These are phyloP conservation scores for Nomada goodeniana DNA, from an alignment of 2,888 invertebrate species.

Conservation along the genomic window DNA sequence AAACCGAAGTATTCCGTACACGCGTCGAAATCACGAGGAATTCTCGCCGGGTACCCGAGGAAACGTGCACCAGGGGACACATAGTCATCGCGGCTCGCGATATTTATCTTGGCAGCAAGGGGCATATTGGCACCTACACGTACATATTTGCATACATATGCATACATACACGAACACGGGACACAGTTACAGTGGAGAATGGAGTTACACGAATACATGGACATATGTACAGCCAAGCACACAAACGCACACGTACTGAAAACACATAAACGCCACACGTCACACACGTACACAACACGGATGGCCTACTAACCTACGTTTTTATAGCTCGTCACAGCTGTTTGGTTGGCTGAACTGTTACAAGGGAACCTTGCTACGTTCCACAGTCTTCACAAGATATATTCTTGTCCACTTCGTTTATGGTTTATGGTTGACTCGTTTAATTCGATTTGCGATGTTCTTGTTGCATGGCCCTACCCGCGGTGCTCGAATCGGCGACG, in stretches of 20 bases:
- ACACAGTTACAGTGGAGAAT: slow-evolving; percentile 9
- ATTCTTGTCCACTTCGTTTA: slow-evolving; percentile 77
- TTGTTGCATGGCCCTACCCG: slow-evolving; percentile 83
- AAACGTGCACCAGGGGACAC: slow-evolving; percentile 55
- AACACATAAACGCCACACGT: not conserved
- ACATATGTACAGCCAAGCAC: slow-evolving; percentile 9
- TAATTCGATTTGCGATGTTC: slow-evolving; percentile 81
- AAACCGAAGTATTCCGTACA: slow-evolving; percentile 3
- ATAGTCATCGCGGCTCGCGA: slow-evolving; percentile 49
- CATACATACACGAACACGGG: slow-evolving; percentile 17
- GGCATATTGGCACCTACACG: slow-evolving; percentile 60
- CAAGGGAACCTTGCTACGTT: slow-evolving; percentile 85
- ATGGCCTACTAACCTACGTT: slow-evolving; percentile 82
- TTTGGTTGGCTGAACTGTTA: slow-evolving; percentile 85
- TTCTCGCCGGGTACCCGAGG: slow-evolving; percentile 32
- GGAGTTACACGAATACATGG: slow-evolving; percentile 14
- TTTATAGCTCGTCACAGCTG: slow-evolving; percentile 84
- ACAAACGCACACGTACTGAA: slow-evolving; percentile 17
- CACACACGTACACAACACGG: slow-evolving; percentile 71
- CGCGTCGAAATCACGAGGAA: slow-evolving; percentile 39
- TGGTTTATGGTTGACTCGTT: slow-evolving; percentile 79
- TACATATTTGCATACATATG: slow-evolving; percentile 47
- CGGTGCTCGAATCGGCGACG: slow-evolving; percentile 74
- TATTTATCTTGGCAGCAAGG: slow-evolving; percentile 67
- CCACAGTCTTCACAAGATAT: slow-evolving; percentile 83